Evolutionary conservation across 2,797 vertebrate genomes (phyloP).

Genomic region (Thunnus albacares): DNA sequence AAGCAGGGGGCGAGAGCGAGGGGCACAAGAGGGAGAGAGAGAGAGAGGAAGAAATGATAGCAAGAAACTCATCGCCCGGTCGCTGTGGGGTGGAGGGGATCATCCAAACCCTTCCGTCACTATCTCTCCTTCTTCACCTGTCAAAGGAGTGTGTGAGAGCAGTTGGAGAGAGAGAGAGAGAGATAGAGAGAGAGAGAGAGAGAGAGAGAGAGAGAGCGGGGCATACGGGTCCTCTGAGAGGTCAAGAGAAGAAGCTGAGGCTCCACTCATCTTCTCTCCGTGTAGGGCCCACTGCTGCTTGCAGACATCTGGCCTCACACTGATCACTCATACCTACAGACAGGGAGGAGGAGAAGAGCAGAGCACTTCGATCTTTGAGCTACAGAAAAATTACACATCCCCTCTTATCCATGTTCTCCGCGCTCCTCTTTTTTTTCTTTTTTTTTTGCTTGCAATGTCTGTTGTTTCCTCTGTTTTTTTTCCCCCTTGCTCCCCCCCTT

Average conservation of each 20-base stretch:
- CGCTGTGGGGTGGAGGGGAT: slow-evolving; percentile 81
- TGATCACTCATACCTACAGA: slow-evolving; percentile 81
- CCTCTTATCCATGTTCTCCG: slow-evolving; percentile 60
- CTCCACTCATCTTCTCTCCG: slow-evolving; percentile 74
- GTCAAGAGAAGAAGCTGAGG: slow-evolving; percentile 81
- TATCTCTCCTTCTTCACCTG: slow-evolving; percentile 82
- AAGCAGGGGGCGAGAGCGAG: slow-evolving; percentile 70
- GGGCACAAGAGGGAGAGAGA: slow-evolving; percentile 53
- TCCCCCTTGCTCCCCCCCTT: slow-evolving; percentile 10
- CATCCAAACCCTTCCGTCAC: slow-evolving; percentile 77
- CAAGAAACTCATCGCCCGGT: slow-evolving; percentile 82
- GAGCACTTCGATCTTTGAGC: slow-evolving; percentile 62
- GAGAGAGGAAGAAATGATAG: slow-evolving; percentile 63
- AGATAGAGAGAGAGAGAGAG: slow-evolving; percentile 13
- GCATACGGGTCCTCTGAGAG: slow-evolving; percentile 79
- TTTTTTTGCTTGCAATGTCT: slow-evolving; percentile 9
- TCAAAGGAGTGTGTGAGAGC: slow-evolving; percentile 71
- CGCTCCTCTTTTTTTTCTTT: slow-evolving; percentile 22
- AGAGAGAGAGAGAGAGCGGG: slow-evolving; percentile 11
- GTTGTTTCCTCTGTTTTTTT: slow-evolving; percentile 27
- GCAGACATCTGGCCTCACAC: slow-evolving; percentile 83
- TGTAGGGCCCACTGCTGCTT: slow-evolving; percentile 73
- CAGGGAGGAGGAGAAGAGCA: slow-evolving; percentile 61
- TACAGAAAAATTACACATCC: slow-evolving; percentile 57
- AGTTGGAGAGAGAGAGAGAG: slow-evolving; percentile 16